These are phyloP conservation scores for Carettochelys insculpta DNA, from an alignment of 2,113 vertebrate species.

Conservation along the genomic window DNA sequence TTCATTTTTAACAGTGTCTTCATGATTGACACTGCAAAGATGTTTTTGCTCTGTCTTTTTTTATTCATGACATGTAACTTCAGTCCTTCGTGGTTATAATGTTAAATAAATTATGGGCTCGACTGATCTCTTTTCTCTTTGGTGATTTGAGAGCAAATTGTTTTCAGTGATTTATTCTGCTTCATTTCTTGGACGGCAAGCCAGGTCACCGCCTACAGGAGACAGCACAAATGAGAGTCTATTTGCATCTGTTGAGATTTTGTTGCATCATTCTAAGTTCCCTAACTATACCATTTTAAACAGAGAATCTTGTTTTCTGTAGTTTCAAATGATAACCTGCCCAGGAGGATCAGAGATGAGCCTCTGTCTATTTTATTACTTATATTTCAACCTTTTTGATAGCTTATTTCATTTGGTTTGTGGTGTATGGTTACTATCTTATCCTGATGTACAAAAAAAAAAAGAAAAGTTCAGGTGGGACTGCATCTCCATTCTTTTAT, in stretches of 20 bases:
- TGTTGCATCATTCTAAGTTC: neutral
- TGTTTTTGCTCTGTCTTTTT: neutral
- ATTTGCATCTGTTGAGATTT: neutral
- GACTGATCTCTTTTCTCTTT: neutral
- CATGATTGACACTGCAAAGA: neutral
- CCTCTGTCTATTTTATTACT: neutral
- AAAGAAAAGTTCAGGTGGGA: neutral
- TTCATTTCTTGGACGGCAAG: neutral
- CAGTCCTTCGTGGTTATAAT: neutral
- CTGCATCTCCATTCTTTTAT: neutral
- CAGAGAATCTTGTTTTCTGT: neutral
- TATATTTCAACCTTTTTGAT: neutral
- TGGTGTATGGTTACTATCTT: neutral
- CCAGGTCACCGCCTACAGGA: neutral
- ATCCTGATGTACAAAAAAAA: neutral
- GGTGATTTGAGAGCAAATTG: neutral
- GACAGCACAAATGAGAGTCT: fast-evolving
- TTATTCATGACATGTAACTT: neutral
- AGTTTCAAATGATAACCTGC: neutral
- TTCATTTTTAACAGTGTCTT: neutral
- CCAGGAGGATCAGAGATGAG: neutral
- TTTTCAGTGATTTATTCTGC: neutral
- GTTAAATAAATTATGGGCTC: neutral
- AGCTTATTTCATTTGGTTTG: neutral
- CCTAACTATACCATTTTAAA: neutral